Evolutionary conservation across 1,140 invertebrate genomes (phyloP).

Genomic region (Centruroides vittatus): DNA sequence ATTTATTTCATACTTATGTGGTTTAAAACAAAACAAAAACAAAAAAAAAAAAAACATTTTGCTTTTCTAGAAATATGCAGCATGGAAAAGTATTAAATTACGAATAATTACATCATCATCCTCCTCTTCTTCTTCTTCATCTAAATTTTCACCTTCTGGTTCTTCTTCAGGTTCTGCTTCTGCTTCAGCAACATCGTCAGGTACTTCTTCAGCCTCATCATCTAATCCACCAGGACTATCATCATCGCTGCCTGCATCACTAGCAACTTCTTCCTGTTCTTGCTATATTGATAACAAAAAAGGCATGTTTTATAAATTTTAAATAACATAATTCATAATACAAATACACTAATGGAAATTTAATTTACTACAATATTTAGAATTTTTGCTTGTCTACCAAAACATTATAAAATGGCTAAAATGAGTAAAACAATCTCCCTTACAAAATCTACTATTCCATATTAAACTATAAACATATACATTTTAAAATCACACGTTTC

Average conservation of each 20-base stretch:
- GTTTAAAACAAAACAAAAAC: no score
- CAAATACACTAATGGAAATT: not conserved
- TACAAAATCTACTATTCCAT: no score
- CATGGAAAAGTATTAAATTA: no score
- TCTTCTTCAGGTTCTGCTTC: slow-evolving; percentile 23
- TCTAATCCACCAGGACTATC: slow-evolving; percentile 9
- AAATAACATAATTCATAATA: not conserved
- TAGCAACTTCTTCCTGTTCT: slow-evolving; percentile 5
- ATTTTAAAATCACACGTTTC: no score
- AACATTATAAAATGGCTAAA: no score
- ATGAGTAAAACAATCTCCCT: not conserved
- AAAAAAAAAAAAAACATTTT: no score
- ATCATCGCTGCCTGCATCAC: slow-evolving; percentile 12
- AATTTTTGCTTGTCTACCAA: no score
- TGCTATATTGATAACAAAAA: no score
- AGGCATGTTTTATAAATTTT: no score
- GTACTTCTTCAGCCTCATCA: slow-evolving; percentile 25
- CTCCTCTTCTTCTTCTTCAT: slow-evolving; percentile 16
- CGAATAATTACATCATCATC: not conserved
- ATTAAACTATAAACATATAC: no score
- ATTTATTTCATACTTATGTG: no score
- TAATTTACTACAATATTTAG: not conserved
- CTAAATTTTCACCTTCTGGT: slow-evolving; percentile 16
- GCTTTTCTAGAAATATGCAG: no score
- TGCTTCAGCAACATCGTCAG: slow-evolving; percentile 28